Percentiles rank a stretch among this genome's conserved stretches.
phyloP scores from a whole-genome alignment of 2,888 invertebrate genomes.

The Asteroscopus sphinx region DNA sequence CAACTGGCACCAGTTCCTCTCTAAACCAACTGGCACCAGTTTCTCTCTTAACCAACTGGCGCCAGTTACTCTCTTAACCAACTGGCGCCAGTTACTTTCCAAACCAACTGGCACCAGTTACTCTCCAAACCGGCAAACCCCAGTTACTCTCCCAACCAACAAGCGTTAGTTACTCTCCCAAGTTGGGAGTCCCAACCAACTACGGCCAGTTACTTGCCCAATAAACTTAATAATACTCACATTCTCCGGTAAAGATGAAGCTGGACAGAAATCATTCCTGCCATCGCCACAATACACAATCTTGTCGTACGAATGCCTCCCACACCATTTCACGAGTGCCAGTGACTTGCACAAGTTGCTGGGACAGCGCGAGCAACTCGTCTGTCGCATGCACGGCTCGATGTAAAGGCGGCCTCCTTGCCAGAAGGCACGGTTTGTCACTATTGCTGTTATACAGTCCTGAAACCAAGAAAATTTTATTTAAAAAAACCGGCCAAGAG shows the following conservation, averaged over 20 bases:
- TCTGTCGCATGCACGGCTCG: constrained; percentile 82
- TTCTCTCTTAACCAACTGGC: no score
- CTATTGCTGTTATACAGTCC: constrained; percentile 74
- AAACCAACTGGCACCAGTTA: no score
- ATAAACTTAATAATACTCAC: constrained; percentile 63
- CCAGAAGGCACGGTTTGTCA: constrained; percentile 83
- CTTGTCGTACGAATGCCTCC: constrained; percentile 38
- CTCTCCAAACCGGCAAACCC: no score
- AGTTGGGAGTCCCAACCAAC: no score
- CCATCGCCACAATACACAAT: constrained; percentile 81
- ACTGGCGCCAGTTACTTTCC: no score
- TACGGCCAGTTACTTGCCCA: no score
- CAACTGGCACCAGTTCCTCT: no score
- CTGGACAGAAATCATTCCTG: constrained; percentile 81
- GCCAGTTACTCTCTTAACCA: no score
- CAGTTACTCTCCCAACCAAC: no score
- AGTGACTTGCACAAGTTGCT: constrained; percentile 82
- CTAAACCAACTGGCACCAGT: no score
- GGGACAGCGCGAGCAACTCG: constrained; percentile 74
- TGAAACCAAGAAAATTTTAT: constrained; percentile 54
- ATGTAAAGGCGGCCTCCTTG: constrained; percentile 75
- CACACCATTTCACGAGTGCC: constrained; percentile 76
- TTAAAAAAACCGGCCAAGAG: no score
- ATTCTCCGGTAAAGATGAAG: constrained; percentile 68
- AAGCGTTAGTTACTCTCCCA: no score